phyloP scores from a whole-genome alignment of 2,797 vertebrate species.

The Anableps anableps region DNA sequence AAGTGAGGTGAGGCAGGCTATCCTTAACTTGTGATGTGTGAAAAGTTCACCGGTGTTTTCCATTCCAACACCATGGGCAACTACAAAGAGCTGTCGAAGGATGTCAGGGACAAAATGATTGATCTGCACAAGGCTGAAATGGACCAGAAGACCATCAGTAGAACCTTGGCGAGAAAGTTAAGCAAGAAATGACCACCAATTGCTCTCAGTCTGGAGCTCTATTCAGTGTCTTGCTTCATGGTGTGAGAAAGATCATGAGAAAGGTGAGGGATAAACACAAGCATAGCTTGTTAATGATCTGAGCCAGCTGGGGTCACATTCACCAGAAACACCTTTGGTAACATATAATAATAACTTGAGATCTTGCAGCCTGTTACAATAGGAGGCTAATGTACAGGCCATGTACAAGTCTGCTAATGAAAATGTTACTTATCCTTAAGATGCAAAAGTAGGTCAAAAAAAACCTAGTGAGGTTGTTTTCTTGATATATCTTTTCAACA shows the following conservation, averaged over 20 bases:
- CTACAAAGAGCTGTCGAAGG: not conserved
- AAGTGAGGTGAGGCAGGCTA: not conserved
- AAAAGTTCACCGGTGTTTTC: not conserved
- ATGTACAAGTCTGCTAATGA: not conserved
- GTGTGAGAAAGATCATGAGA: conserved; percentile 8
- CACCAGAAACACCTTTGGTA: not conserved
- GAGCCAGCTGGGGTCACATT: not conserved
- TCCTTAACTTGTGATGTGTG: not conserved
- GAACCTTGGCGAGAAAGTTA: not conserved
- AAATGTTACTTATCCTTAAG: not conserved
- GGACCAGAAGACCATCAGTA: not conserved
- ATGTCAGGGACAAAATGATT: not conserved
- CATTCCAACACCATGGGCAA: not conserved
- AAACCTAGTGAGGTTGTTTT: not conserved
- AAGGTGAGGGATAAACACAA: conserved; percentile 1
- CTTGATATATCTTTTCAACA: not conserved
- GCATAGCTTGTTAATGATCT: not conserved
- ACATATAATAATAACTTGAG: not conserved
- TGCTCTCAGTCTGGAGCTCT: not conserved
- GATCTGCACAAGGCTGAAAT: not conserved
- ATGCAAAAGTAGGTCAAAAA: not conserved
- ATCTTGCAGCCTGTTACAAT: not conserved
- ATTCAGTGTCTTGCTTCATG: not conserved
- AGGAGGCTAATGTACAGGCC: not conserved
- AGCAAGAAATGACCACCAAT: conserved; percentile 3